Conservation (phyloP, 2,888 invertebrate genomes). For the Orthonevra nobilis region DNA sequence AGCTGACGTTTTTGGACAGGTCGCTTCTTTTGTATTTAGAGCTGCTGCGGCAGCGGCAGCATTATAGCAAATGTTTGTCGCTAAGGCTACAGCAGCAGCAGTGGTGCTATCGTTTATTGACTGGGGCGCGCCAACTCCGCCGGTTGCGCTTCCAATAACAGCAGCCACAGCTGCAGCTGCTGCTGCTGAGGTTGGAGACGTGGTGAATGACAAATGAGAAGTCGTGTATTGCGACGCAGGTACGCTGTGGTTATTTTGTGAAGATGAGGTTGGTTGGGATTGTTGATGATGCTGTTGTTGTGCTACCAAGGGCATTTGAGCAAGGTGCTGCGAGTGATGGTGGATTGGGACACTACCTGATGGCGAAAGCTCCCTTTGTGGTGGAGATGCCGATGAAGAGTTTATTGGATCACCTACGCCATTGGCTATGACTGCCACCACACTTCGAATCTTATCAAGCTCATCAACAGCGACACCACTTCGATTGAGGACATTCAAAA, state of each 20-base stretch:
- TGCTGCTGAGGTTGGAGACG: constrained; percentile 67
- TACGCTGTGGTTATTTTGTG: constrained; percentile 23
- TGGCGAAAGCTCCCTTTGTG: constrained; percentile 43
- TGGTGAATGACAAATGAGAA: constrained; percentile 71
- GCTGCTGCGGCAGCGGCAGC: constrained; percentile 70
- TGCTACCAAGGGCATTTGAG: not conserved
- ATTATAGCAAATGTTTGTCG: constrained; percentile 60
- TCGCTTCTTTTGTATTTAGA: constrained; percentile 38
- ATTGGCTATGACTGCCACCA: constrained; percentile 73
- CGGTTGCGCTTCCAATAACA: constrained; percentile 67
- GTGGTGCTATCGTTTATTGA: constrained; percentile 76
- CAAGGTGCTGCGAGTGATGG: constrained; percentile 72
- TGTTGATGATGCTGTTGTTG: constrained; percentile 8
- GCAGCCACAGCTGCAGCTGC: constrained; percentile 72
- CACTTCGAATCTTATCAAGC: constrained; percentile 77
- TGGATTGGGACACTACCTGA: constrained; percentile 25
- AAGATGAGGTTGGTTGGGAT: not conserved
- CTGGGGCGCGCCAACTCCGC: constrained; percentile 27
- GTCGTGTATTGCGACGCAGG: constrained; percentile 47
- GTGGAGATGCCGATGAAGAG: constrained; percentile 20
- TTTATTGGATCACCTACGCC: constrained; percentile 28
- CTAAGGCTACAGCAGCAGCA: constrained; percentile 72
- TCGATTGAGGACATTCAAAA: constrained; percentile 73
- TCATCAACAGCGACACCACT: constrained; percentile 72
- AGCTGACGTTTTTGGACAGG: not conserved